Evolutionary conservation across 2,113 vertebrate genomes (phyloP).

Genomic region (Scolopax mira): DNA sequence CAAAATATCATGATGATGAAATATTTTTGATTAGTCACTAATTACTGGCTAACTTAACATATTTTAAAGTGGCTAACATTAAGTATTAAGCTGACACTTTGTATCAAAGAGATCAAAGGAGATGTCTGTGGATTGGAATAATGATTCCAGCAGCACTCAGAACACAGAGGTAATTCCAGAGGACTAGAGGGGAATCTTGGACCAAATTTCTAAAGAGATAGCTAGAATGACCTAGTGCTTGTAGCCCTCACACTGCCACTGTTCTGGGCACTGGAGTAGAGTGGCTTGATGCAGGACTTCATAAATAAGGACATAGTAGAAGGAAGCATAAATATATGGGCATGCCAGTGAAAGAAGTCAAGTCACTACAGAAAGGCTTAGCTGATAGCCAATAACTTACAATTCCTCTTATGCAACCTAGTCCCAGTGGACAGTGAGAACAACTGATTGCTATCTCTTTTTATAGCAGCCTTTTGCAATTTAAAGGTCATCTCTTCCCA

Average conservation of each 20-base stretch:
- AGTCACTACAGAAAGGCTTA: neutral
- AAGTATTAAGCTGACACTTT: neutral
- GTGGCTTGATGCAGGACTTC: neutral
- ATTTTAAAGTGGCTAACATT: neutral
- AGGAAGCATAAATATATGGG: fast-evolving
- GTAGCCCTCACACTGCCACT: fast-evolving
- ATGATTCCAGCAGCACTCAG: neutral
- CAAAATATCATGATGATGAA: neutral
- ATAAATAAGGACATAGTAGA: neutral
- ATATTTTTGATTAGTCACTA: neutral
- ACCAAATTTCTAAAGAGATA: neutral
- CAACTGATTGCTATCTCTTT: neutral
- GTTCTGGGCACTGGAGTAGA: neutral
- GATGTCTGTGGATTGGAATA: neutral
- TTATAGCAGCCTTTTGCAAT: neutral
- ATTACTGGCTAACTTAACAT: neutral
- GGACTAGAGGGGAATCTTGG: neutral
- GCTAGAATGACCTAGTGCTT: neutral
- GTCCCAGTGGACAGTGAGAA: neutral
- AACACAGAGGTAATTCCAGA: neutral
- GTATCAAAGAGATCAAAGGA: neutral
- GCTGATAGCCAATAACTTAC: neutral
- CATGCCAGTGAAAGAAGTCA: neutral
- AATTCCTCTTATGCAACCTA: neutral
- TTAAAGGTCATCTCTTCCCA: neutral